These are phyloP conservation scores for Gnathonemus longibarbis DNA, from an alignment of 2,113 vertebrate species.

Conservation along the genomic window DNA sequence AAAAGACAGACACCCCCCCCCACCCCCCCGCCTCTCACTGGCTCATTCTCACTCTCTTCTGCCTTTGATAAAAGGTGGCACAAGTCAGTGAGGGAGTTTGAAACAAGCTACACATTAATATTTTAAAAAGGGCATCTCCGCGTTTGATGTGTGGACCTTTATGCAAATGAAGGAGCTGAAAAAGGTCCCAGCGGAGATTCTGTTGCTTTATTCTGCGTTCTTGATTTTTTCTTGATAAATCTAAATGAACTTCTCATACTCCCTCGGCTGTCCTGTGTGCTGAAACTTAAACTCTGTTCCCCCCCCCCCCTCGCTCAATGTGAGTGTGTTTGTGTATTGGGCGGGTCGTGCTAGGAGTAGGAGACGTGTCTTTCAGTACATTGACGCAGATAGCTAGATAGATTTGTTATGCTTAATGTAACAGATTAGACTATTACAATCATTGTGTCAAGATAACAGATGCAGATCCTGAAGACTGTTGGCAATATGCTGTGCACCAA, in stretches of 20 bases:
- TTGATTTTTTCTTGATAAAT: constrained; percentile 66
- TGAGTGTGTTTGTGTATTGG: not conserved
- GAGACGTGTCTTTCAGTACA: not conserved
- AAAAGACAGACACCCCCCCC: constrained; percentile 38
- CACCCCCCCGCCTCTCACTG: constrained; percentile 36
- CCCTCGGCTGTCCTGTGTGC: constrained; percentile 71
- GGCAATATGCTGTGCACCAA: not conserved
- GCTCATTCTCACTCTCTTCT: constrained; percentile 65
- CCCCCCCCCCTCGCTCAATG: constrained; percentile 24
- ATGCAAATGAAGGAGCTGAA: constrained; percentile 85
- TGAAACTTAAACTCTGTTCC: constrained; percentile 62
- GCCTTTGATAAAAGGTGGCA: constrained; percentile 81
- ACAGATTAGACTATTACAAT: constrained; percentile 2
- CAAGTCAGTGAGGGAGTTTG: constrained; percentile 76
- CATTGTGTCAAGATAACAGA: constrained; percentile 6
- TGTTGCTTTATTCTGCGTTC: constrained; percentile 74
- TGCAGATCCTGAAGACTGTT: not conserved
- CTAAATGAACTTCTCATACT: constrained; percentile 88
- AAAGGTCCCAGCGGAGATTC: constrained; percentile 73
- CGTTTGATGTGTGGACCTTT: constrained; percentile 88
- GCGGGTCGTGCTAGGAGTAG: not conserved
- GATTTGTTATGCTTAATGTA: constrained; percentile 9
- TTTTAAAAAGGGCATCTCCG: constrained; percentile 86
- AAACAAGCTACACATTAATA: constrained; percentile 87
- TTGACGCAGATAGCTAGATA: not conserved